These are phyloP conservation scores for Sarcophaga peregrina DNA, from an alignment of 1,140 invertebrate genomes.

Conservation along the genomic window DNA sequence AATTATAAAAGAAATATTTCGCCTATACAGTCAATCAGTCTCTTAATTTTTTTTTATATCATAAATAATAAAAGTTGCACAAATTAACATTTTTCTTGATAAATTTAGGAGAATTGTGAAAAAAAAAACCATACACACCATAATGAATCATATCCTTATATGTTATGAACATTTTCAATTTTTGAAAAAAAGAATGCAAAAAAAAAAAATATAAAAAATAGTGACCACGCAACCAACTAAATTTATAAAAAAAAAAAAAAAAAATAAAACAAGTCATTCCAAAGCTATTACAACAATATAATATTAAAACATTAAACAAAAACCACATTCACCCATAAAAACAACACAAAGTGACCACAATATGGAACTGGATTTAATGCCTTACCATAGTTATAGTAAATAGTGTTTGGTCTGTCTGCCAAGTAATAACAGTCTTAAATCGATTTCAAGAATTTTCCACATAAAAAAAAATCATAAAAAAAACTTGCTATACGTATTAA, in stretches of 20 bases:
- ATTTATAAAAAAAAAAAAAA: slow-evolving; percentile 23
- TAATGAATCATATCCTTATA: slow-evolving; percentile 34
- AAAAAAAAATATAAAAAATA: slow-evolving; percentile 5
- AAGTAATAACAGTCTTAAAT: neutral
- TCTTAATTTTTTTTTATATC: neutral
- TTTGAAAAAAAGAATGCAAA: neutral
- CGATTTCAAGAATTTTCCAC: slow-evolving; percentile 27
- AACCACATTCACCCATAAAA: slow-evolving; percentile 37
- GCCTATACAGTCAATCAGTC: neutral
- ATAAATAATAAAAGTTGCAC: slow-evolving; percentile 4
- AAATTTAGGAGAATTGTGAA: neutral
- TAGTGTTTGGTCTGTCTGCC: neutral
- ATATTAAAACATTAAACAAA: neutral
- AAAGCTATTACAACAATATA: slow-evolving; percentile 26
- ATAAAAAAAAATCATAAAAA: neutral
- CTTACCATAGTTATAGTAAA: neutral
- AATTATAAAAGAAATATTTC: slow-evolving; percentile 1
- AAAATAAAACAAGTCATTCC: slow-evolving; percentile 35
- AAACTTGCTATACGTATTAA: neutral
- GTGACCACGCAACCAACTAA: slow-evolving; percentile 31
- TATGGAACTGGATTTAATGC: slow-evolving; percentile 31
- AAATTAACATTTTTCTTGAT: neutral
- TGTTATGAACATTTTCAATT: neutral
- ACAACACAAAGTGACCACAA: slow-evolving; percentile 25
- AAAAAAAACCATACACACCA: neutral